Percentiles rank a stretch among this genome's conserved stretches.
Conservation (phyloP, 2,888 invertebrate species). For the Agonopterix alstromeriana region DNA sequence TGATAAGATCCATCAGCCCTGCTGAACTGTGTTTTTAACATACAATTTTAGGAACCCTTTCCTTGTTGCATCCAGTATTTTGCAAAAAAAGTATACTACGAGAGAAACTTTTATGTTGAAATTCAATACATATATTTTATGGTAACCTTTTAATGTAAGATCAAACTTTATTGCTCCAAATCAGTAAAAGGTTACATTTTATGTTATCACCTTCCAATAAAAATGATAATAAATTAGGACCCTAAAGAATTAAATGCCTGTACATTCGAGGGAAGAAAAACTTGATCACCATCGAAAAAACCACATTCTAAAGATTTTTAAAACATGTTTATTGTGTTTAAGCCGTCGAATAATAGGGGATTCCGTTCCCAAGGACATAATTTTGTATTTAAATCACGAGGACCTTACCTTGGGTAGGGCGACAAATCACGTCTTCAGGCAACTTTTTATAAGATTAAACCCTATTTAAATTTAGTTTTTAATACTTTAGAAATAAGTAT, state of each 20-base stretch:
- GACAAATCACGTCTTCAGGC: slow-evolving; percentile 41
- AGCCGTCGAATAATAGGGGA: slow-evolving; percentile 31
- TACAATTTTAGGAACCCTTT: too few relatives aligned
- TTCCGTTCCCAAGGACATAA: slow-evolving; percentile 58
- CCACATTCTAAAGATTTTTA: slow-evolving; percentile 35
- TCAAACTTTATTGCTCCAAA: slow-evolving; percentile 2
- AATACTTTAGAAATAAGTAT: background rate
- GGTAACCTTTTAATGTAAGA: background rate
- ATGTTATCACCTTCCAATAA: slow-evolving; percentile 18
- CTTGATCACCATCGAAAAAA: slow-evolving; percentile 39
- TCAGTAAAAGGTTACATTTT: slow-evolving; percentile 19
- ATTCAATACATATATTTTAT: too few relatives aligned
- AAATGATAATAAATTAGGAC: slow-evolving; percentile 12
- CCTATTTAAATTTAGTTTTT: background rate
- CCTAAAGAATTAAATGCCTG: slow-evolving; percentile 17
- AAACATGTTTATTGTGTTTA: slow-evolving; percentile 44
- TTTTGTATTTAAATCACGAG: slow-evolving; percentile 39
- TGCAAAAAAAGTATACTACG: too few relatives aligned
- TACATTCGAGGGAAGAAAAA: slow-evolving; percentile 18
- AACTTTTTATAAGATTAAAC: slow-evolving; percentile 8
- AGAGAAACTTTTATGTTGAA: too few relatives aligned
- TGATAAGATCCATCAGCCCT: too few relatives aligned
- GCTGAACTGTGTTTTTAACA: too few relatives aligned
- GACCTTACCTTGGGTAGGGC: slow-evolving; percentile 27
- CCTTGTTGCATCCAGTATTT: too few relatives aligned